Conservation (phyloP, 92 coral and sea anemone species). For the Phenganax marumi region DNA sequence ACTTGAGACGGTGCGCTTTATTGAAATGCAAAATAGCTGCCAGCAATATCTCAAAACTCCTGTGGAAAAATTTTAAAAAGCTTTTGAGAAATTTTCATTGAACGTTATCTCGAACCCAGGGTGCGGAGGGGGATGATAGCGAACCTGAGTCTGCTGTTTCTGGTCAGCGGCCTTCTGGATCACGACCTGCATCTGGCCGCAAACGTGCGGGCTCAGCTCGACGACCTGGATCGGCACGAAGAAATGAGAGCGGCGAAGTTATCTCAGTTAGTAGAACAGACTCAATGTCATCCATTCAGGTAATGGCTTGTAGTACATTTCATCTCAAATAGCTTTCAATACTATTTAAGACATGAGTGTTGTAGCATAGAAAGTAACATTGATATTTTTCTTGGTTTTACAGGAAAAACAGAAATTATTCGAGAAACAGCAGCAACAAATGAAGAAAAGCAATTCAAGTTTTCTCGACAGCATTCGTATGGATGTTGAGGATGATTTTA, state of each 20-base stretch:
- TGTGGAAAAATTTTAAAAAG: neutral
- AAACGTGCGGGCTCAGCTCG: slow-evolving; percentile 19
- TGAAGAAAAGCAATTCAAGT: slow-evolving; percentile 92
- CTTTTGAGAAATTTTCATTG: neutral
- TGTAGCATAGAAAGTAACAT: neutral
- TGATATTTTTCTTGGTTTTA: slow-evolving; percentile 17
- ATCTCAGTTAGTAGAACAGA: slow-evolving; percentile 70
- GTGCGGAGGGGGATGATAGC: neutral
- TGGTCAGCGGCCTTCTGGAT: slow-evolving; percentile 66
- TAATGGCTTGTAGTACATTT: slow-evolving; percentile 45
- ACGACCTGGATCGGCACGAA: slow-evolving; percentile 37
- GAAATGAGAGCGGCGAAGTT: slow-evolving; percentile 17
- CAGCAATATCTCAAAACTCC: neutral
- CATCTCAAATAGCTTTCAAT: no score
- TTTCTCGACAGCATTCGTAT: slow-evolving; percentile 95
- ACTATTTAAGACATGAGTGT: neutral
- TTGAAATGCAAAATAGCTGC: no score
- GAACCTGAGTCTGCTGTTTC: neutral
- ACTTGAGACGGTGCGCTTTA: no score
- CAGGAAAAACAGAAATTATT: slow-evolving; percentile 87
- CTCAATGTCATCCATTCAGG: slow-evolving; percentile 79
- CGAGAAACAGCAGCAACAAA: slow-evolving; percentile 73
- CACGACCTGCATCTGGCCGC: slow-evolving; percentile 50
- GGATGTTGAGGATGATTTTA: slow-evolving; percentile 83
- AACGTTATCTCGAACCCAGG: slow-evolving; percentile 5